These are phyloP conservation scores for Cassiopea xamachana DNA, from an alignment of 30 jellyfish, hydroid and myxozoan species.

Conservation along the genomic window DNA sequence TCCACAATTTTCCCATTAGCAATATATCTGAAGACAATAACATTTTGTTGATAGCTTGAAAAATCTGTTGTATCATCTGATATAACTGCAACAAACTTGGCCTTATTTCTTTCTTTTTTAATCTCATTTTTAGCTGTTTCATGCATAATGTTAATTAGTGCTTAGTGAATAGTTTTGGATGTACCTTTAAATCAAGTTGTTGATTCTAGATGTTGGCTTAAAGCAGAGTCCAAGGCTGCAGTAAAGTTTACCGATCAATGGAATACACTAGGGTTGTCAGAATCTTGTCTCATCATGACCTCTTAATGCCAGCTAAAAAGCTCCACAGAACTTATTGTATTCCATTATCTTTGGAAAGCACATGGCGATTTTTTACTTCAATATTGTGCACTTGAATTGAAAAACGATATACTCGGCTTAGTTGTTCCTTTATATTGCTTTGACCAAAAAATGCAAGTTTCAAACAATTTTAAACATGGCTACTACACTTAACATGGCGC, in stretches of 20 bases:
- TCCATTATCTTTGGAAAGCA: slow-evolving; percentile 62
- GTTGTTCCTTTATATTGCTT: slow-evolving; percentile 27
- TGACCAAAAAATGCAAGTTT: slow-evolving; percentile 60
- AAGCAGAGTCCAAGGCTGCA: slow-evolving; percentile 54
- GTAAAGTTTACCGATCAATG: slow-evolving; percentile 38
- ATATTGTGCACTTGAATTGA: slow-evolving; percentile 46
- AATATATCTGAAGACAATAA: slow-evolving; percentile 50
- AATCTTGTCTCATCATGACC: slow-evolving; percentile 69
- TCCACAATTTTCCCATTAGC: slow-evolving; percentile 11
- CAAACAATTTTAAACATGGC: slow-evolving; percentile 49
- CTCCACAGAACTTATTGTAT: slow-evolving; percentile 57
- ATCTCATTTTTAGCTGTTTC: slow-evolving; percentile 1
- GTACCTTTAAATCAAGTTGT: slow-evolving; percentile 59
- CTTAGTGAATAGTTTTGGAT: slow-evolving; percentile 55
- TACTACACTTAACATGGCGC: slow-evolving; percentile 27
- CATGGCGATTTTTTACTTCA: too few relatives aligned
- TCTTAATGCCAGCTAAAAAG: slow-evolving; percentile 57
- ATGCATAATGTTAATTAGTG: slow-evolving; percentile 57
- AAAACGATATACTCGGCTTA: slow-evolving; percentile 41
- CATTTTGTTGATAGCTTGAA: slow-evolving; percentile 49
- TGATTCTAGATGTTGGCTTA: slow-evolving; percentile 36
- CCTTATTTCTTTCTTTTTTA: slow-evolving; percentile 25
- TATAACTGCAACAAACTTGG: slow-evolving; percentile 52
- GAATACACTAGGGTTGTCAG: slow-evolving; percentile 71
- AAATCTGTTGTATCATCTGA: slow-evolving; percentile 76